phyloP scores from a whole-genome alignment of 2,888 invertebrate genomes.

The Drosophila neonasuta region DNA sequence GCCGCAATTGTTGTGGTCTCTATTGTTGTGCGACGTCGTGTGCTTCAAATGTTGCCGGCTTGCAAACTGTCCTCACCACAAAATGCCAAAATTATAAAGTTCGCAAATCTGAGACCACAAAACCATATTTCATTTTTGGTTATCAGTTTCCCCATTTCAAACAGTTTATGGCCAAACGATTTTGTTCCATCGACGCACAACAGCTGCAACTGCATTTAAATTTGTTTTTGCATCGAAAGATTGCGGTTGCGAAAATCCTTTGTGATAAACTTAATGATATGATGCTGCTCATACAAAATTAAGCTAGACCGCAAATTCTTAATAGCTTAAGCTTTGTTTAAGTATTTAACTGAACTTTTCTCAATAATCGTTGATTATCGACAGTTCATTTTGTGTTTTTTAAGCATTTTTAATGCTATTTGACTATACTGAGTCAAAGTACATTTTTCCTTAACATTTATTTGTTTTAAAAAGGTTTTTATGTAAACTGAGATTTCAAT shows the following conservation, averaged over 20 bases:
- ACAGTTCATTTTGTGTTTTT: no score
- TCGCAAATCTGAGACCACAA: conserved; percentile 60
- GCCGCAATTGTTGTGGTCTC: conserved; percentile 66
- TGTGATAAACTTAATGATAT: conserved; percentile 6
- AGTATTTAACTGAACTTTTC: no score
- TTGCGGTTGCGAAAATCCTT: conserved; percentile 16
- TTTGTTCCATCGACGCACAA: not conserved
- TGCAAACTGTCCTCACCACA: conserved; percentile 42
- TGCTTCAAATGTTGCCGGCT: conserved; percentile 26
- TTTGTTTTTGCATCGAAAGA: conserved; percentile 4
- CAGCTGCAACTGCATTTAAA: not conserved
- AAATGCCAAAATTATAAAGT: conserved; percentile 58
- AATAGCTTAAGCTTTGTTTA: not conserved
- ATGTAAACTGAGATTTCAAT: no score
- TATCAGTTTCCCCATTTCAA: conserved; percentile 26
- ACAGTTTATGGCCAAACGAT: conserved; percentile 31
- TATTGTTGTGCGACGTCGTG: conserved; percentile 24
- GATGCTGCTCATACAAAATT: not conserved
- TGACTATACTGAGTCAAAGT: no score
- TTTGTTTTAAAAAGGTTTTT: no score
- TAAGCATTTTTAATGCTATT: not conserved
- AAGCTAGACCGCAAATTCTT: not conserved
- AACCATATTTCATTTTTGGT: conserved; percentile 54
- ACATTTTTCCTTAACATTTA: no score
- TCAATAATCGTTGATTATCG: no score